Evolutionary conservation across 2,113 vertebrate species (phyloP), one percentile per base, ranked within the genome.

Genomic region (Egretta garzetta): DNA sequence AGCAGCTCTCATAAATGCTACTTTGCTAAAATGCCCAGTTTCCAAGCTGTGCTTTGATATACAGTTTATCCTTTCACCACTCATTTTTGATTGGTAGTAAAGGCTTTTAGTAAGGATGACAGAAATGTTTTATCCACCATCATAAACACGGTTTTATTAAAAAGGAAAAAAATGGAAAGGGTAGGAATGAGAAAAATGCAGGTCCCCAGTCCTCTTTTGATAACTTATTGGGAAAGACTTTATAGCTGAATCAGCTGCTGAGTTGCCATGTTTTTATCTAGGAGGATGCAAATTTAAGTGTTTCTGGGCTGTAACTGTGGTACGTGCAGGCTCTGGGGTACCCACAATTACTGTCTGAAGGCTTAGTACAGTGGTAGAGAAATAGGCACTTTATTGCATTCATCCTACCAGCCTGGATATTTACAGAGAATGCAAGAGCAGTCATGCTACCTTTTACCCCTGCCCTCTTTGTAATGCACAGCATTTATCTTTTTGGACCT

Each of bases 231-330:
- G 80, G 80, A 80, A 74, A 81, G 96, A 95, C 80, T 95, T 97
- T 94, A 58, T 53, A 90, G 95, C 94, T 97, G 97, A 97, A 84
- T 97, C 97, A 97, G 96, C 96, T 96, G 97, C 95, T 97, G 93
- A 96, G 80, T 73, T 94, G 93, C 71, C 0, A 10, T 56, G 89
- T 91, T 97, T 95, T 92, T 80, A 76, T 87, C 86, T 1, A 1
- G 49, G 21, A 85, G 70, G 89, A 97, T 94, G 96, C 70, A 93
- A 92, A 95, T 95, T 72, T 32, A 84, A 95, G 89, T 66, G 66
- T 90, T 91, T 87, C 20, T 49, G 91, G 80, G 80, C 45, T 87
- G 73, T 64, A 76, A 50, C 77, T 50, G 60, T 17, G 3, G 26
- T 32, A 17, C 3, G 10, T 45, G 20, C 56, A 55, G 86, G 73